Percentiles rank a stretch among this genome's conserved stretches.
Conservation (phyloP, 1,140 invertebrate genomes). For the Laodelphax striatellus region DNA sequence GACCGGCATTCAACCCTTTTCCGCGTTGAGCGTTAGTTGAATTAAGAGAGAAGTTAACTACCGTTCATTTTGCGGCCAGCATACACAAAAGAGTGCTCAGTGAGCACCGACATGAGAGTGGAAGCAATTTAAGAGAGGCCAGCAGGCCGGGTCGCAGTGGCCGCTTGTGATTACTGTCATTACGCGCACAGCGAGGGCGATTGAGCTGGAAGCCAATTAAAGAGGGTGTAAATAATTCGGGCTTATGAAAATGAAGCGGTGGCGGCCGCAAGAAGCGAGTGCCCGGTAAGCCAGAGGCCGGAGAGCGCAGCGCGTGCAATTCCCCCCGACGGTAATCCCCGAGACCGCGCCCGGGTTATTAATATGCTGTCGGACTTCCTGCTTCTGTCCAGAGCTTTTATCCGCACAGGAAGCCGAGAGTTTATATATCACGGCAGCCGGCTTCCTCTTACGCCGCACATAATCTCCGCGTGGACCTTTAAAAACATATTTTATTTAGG, state of each 20-base stretch:
- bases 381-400: not conserved
- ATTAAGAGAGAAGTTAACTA: too few relatives aligned
- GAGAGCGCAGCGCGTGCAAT: not conserved
- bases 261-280: not conserved
- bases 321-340: not conserved
- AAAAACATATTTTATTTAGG: constrained; percentile 3
- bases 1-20: too few relatives aligned
- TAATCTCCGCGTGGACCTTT: not conserved
- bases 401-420: constrained; percentile 1
- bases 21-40: too few relatives aligned
- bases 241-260: constrained; percentile 1
- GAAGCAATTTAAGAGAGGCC: too few relatives aligned
- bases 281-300: not conserved
- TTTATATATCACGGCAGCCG: not conserved
- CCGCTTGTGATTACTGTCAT: too few relatives aligned
- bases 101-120: too few relatives aligned
- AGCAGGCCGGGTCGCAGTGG: too few relatives aligned
- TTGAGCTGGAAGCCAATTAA: not conserved
- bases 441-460: not conserved
- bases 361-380: constrained; percentile 2
- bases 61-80: too few relatives aligned
- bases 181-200: not conserved
- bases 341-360: not conserved
- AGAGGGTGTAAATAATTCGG: constrained; percentile 1
- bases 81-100: too few relatives aligned